phyloP scores from a whole-genome alignment of 2,113 vertebrate species.

The Amphiprion ocellaris region DNA sequence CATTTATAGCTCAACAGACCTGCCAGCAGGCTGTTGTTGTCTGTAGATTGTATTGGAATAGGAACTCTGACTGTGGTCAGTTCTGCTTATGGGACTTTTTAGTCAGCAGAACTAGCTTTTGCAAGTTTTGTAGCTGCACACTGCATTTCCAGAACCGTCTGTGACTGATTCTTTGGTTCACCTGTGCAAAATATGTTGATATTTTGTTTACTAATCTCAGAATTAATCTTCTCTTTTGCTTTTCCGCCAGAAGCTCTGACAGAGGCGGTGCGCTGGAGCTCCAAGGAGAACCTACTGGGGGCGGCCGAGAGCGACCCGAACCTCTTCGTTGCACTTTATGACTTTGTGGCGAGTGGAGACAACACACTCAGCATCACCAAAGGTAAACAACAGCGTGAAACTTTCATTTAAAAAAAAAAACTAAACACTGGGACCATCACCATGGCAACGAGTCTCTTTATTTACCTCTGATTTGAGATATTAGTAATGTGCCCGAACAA shows the following conservation, averaged over 20 bases:
- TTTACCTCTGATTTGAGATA: background rate
- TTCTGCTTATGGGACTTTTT: background rate
- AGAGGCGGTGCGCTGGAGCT: conserved; percentile 98
- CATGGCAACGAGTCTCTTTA: background rate
- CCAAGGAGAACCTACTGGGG: conserved; percentile 98
- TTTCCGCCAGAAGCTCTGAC: conserved; percentile 91
- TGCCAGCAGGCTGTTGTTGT: background rate
- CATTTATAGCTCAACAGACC: background rate
- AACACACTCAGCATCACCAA: conserved; percentile 99
- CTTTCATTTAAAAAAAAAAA: background rate
- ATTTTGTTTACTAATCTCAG: background rate
- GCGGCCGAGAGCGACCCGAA: conserved; percentile 98
- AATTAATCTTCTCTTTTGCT: conserved; percentile 9
- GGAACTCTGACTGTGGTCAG: background rate
- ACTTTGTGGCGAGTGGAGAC: conserved; percentile 99
- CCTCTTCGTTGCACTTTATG: conserved; percentile 99
- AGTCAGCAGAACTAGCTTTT: background rate
- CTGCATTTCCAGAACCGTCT: background rate
- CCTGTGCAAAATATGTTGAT: background rate
- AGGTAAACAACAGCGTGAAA: conserved; percentile 84
- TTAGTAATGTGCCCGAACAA: background rate
- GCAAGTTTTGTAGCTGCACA: background rate
- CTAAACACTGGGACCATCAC: too few relatives aligned
- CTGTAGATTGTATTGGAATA: background rate
- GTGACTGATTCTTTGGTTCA: background rate